Conservation (phyloP, 2,888 invertebrate genomes). For the Drosophila birchii region DNA sequence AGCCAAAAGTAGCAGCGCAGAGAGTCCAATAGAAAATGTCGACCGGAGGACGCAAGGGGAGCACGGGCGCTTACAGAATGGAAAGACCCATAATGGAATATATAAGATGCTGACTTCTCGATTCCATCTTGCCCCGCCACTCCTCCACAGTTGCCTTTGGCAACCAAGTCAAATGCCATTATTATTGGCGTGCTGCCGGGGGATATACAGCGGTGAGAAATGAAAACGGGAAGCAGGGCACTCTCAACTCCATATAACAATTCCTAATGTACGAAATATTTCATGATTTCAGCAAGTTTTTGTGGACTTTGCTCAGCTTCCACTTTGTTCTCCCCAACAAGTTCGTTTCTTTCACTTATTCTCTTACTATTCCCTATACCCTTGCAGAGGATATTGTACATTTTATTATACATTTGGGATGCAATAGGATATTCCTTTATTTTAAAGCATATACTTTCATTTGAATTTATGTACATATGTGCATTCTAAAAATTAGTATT, state of each 20-base stretch:
- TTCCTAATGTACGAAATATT: conserved; percentile 79
- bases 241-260: conserved; percentile 52
- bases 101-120: conserved; percentile 48
- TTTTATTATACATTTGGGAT: neutral
- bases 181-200: conserved; percentile 69
- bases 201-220: conserved; percentile 9
- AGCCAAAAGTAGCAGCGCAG: conserved; percentile 48
- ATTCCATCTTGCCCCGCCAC: conserved; percentile 13
- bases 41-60: conserved; percentile 14
- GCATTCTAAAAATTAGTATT: neutral
- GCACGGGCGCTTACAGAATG: conserved; percentile 33
- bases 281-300: conserved; percentile 70
- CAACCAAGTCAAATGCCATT: conserved; percentile 72
- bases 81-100: conserved; percentile 46
- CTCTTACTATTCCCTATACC: conserved; percentile 1
- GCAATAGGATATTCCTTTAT: neutral
- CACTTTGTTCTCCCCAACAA: conserved; percentile 1
- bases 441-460: neutral
- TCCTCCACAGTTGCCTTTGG: conserved; percentile 16
- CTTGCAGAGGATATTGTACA: neutral
- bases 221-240: conserved; percentile 19
- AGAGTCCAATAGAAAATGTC: conserved; percentile 21
- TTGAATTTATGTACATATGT: neutral
- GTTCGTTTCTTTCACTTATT: conserved; percentile 16
- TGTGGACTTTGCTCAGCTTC: conserved; percentile 7